Conservation (phyloP, 2,113 vertebrate species). For the Thamnophis sirtalis region DNA sequence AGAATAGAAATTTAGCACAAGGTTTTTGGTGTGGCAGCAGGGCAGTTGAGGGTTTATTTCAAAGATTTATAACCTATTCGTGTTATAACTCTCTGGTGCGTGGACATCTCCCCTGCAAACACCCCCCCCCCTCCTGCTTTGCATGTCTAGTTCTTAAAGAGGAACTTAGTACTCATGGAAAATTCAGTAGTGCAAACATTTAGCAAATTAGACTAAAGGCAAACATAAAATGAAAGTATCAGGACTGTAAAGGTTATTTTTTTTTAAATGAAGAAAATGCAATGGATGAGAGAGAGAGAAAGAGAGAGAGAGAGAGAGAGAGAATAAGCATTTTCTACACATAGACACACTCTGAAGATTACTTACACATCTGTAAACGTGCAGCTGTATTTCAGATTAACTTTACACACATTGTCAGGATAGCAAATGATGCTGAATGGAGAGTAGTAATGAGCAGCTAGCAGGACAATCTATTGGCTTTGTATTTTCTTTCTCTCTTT, state of each 20-base stretch:
- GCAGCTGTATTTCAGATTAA: not conserved
- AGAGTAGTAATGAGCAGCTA: not conserved
- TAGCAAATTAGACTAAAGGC: not conserved
- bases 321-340: not conserved
- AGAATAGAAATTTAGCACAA: not conserved
- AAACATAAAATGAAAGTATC: not conserved
- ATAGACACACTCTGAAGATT: not conserved
- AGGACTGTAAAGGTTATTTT: not conserved
- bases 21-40: not conserved
- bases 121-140: not conserved
- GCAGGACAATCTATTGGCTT: not conserved
- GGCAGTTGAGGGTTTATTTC: not conserved
- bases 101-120: not conserved
- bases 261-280: not conserved
- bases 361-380: not conserved
- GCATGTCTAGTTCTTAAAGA: slow-evolving; percentile 1
- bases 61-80: not conserved
- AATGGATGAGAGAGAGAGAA: not conserved
- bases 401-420: not conserved
- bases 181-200: not conserved
- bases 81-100: not conserved
- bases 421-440: not conserved
- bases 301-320: too few relatives aligned
- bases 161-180: slow-evolving; percentile 3
- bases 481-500: not conserved